Percentiles rank a stretch among this genome's conserved stretches.
Conservation (phyloP, 92 coral and sea anemone genomes). For the Ricordea florida region DNA sequence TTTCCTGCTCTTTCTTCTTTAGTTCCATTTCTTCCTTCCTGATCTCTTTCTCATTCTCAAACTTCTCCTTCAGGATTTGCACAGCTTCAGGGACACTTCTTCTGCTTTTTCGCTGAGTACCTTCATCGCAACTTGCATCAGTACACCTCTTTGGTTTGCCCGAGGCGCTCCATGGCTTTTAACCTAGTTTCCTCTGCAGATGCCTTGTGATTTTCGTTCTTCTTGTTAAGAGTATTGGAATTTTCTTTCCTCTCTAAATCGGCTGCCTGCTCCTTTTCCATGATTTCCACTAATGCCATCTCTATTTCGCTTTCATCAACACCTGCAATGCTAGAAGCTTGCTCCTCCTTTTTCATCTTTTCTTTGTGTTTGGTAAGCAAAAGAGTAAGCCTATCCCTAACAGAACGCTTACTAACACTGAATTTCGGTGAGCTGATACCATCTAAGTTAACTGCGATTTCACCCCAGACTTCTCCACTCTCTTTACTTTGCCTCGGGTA, state of each 20-base stretch:
- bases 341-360: slow-evolving; percentile 12
- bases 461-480: too few relatives aligned
- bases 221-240: too few relatives aligned
- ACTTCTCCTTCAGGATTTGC: slow-evolving; percentile 15
- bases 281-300: not conserved
- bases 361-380: not conserved
- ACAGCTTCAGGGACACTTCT: not conserved
- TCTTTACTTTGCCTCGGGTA: slow-evolving; percentile 12
- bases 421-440: too few relatives aligned
- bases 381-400: slow-evolving; percentile 5
- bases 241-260: too few relatives aligned
- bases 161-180: too few relatives aligned
- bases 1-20: not conserved
- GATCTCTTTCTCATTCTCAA: slow-evolving; percentile 6
- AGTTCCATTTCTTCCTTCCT: slow-evolving; percentile 7
- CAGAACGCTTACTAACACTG: too few relatives aligned
- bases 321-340: not conserved
- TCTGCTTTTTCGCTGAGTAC: not conserved
- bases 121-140: too few relatives aligned
- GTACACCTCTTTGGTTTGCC: too few relatives aligned
- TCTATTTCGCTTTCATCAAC: not conserved
- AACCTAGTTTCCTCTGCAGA: slow-evolving; percentile 4
- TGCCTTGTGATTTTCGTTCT: not conserved
- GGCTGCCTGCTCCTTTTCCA: too few relatives aligned
- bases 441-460: too few relatives aligned